Conservation (phyloP, 2,797 vertebrate genomes). For the Liasis olivaceus region DNA sequence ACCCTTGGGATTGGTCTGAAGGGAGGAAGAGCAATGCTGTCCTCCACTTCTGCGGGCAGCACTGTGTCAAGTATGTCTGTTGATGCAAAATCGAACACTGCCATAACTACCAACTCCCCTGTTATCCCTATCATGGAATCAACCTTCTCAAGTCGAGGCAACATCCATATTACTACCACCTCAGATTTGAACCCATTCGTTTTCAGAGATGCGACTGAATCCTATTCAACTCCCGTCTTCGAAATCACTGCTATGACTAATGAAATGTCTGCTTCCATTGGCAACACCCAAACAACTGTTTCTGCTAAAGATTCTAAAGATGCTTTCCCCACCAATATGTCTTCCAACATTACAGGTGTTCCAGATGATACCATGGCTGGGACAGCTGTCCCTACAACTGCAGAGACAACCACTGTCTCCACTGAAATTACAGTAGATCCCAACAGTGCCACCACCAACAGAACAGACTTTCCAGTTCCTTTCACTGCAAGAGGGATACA, state of each 20-base stretch:
- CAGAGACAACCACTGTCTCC: too few relatives aligned
- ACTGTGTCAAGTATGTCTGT: neutral
- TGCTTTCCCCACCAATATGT: neutral
- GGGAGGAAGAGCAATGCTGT: neutral
- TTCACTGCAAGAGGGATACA: neutral
- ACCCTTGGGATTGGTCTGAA: slow-evolving; percentile 53
- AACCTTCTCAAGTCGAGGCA: neutral
- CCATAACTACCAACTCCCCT: accelerated
- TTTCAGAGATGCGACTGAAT: neutral
- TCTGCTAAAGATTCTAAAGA: neutral
- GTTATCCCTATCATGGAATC: accelerated
- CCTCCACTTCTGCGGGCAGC: neutral
- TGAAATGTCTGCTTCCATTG: neutral
- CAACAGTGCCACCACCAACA: neutral
- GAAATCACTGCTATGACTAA: neutral
- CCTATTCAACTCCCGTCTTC: neutral
- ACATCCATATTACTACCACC: neutral
- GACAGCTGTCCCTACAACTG: neutral
- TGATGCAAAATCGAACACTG: neutral
- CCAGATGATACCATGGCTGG: neutral
- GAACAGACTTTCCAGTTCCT: neutral
- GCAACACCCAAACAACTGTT: neutral
- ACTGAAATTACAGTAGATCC: neutral
- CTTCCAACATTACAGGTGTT: neutral
- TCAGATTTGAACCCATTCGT: neutral